Evolutionary conservation across 2,113 vertebrate genomes (phyloP).

Genomic region (Donacobius atricapilla): DNA sequence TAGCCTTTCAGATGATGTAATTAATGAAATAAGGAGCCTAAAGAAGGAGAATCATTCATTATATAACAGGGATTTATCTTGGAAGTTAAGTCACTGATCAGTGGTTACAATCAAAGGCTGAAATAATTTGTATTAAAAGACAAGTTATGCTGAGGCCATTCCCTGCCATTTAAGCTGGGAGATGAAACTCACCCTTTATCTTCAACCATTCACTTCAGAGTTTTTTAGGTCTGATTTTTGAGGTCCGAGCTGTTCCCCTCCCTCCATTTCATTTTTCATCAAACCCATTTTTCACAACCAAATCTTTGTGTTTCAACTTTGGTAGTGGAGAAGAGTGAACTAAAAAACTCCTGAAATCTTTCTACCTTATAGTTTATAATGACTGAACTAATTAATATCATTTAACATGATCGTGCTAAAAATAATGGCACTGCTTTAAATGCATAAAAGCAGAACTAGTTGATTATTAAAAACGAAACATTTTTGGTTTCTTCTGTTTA

Average conservation of each 20-base stretch:
- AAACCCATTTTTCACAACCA: background rate
- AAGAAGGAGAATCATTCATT: background rate
- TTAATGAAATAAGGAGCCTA: background rate
- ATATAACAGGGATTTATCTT: background rate
- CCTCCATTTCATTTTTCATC: background rate
- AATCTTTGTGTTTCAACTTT: background rate
- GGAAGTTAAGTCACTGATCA: background rate
- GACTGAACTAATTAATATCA: background rate
- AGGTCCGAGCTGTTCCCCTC: background rate
- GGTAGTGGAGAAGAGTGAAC: background rate
- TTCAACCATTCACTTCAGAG: background rate
- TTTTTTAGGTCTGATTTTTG: background rate
- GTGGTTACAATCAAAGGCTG: background rate
- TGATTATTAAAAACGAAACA: background rate
- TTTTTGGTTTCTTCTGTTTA: background rate
- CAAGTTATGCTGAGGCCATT: background rate
- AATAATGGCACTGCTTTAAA: background rate
- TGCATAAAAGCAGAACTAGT: background rate
- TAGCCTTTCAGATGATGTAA: accelerated
- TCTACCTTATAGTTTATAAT: background rate
- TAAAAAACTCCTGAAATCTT: background rate
- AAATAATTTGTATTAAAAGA: background rate
- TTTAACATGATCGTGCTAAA: background rate
- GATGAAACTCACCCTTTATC: background rate
- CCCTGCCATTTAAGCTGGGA: background rate